A percentile compares a stretch with the other conserved stretches of the same genome.
These are phyloP conservation scores for Ormia ochracea DNA, from an alignment of 2,888 invertebrate species.

Conservation along the genomic window DNA sequence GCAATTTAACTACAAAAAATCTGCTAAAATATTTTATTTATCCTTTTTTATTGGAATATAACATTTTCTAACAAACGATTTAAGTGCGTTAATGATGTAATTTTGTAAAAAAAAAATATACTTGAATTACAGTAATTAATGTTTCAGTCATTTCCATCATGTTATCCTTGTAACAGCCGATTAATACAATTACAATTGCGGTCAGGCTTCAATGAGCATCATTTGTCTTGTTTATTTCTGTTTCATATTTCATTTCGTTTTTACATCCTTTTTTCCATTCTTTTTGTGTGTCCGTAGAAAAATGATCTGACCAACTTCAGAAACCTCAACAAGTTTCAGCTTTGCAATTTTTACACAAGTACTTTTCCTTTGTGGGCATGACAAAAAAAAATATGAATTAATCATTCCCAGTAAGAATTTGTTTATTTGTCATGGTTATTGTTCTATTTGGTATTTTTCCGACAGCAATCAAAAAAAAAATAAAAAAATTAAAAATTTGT, in stretches of 20 bases:
- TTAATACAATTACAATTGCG: constrained; percentile 65
- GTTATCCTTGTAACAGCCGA: constrained; percentile 54
- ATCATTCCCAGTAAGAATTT: constrained; percentile 15
- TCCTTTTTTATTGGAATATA: too few species aligned
- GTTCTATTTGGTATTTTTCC: background rate
- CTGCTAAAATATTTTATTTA: too few species aligned
- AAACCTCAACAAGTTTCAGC: constrained; percentile 32
- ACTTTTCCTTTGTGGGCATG: constrained; percentile 3
- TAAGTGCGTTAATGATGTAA: constrained; percentile 21
- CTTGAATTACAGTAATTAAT: background rate
- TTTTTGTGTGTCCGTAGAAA: background rate
- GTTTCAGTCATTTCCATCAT: constrained; percentile 4
- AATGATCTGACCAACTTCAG: background rate
- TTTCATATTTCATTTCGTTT: background rate
- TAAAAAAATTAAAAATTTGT: too few species aligned
- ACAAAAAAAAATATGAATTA: constrained; percentile 25
- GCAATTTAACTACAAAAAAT: too few species aligned
- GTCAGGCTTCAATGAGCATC: constrained; percentile 61
- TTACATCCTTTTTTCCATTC: background rate
- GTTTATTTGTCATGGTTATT: background rate
- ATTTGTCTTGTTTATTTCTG: constrained; percentile 57
- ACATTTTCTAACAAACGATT: constrained; percentile 6
- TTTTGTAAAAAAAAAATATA: background rate
- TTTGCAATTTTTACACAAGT: background rate
- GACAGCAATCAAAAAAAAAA: background rate